Percentiles rank a stretch among this genome's conserved stretches.
These are phyloP conservation scores for Saimiri boliviensis DNA, from an alignment of 2,113 vertebrate species.

Conservation along the genomic window DNA sequence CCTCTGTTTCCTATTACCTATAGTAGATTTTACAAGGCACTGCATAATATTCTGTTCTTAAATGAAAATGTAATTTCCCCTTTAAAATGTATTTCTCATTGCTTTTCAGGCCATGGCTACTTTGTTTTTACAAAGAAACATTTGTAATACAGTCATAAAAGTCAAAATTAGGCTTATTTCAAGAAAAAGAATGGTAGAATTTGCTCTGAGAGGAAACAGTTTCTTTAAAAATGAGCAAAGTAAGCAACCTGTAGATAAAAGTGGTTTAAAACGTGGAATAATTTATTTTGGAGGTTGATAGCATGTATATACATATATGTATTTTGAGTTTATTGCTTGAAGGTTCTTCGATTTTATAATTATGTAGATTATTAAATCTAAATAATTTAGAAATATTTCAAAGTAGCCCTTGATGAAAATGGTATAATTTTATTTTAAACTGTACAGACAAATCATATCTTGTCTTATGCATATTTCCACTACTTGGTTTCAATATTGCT, in stretches of 20 bases:
- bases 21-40: constrained; percentile 71
- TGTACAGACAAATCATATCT: neutral
- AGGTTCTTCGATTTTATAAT: constrained; percentile 26
- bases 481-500: neutral
- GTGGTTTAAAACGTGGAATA: constrained; percentile 10
- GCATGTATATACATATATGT: neutral
- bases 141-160: constrained; percentile 58
- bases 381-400: constrained; percentile 53
- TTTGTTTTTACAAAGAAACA: constrained; percentile 70
- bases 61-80: constrained; percentile 77
- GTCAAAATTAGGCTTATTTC: constrained; percentile 60
- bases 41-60: constrained; percentile 76
- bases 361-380: constrained; percentile 51
- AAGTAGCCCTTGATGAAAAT: constrained; percentile 26
- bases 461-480: neutral
- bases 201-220: constrained; percentile 43
- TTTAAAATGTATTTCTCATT: constrained; percentile 75
- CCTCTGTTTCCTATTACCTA: constrained; percentile 70
- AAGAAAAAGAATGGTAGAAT: constrained; percentile 55
- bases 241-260: constrained; percentile 41
- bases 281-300: constrained; percentile 23
- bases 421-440: constrained; percentile 20
- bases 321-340: constrained; percentile 21
- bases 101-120: constrained; percentile 67
- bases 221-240: constrained; percentile 49